Percentiles rank a stretch among this genome's conserved stretches.
phyloP scores from a whole-genome alignment of 2,797 vertebrate species.

The Distichodus sexfasciatus region DNA sequence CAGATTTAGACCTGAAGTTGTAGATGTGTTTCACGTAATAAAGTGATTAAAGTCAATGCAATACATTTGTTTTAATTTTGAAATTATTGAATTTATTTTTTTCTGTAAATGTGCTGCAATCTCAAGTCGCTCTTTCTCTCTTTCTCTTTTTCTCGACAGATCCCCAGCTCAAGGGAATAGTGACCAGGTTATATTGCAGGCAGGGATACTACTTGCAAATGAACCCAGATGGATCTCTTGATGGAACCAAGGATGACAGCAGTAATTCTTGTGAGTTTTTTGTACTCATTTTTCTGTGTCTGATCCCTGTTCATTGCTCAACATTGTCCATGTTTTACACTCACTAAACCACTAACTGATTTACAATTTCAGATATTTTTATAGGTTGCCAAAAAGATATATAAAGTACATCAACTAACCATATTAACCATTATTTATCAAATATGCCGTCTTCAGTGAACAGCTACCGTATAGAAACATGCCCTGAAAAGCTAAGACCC shows the following conservation, averaged over 20 bases:
- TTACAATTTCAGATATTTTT: not conserved
- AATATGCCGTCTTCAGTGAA: too few relatives aligned
- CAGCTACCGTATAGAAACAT: too few relatives aligned
- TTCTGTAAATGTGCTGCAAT: not conserved
- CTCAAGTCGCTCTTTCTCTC: slow-evolving; percentile 18
- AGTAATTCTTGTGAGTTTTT: slow-evolving; percentile 92
- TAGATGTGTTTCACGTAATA: not conserved
- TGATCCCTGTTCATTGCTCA: not conserved
- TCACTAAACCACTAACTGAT: too few relatives aligned
- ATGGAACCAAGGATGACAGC: slow-evolving; percentile 99
- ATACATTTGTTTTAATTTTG: too few relatives aligned
- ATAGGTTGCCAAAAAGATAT: not conserved
- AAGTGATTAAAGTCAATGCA: not conserved
- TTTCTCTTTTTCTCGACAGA: slow-evolving; percentile 76
- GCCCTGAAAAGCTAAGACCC: not conserved
- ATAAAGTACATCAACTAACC: too few relatives aligned
- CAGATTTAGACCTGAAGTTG: not conserved
- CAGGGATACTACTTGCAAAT: slow-evolving; percentile 99
- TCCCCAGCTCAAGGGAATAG: slow-evolving; percentile 99
- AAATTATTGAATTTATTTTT: not conserved
- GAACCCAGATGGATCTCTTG: slow-evolving; percentile 99
- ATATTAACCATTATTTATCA: not conserved
- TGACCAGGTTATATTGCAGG: slow-evolving; percentile 99
- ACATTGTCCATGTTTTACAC: too few relatives aligned
- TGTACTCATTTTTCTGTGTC: not conserved